Conservation (phyloP, 2,888 invertebrate species). For the Drosophila flavopinicola region DNA sequence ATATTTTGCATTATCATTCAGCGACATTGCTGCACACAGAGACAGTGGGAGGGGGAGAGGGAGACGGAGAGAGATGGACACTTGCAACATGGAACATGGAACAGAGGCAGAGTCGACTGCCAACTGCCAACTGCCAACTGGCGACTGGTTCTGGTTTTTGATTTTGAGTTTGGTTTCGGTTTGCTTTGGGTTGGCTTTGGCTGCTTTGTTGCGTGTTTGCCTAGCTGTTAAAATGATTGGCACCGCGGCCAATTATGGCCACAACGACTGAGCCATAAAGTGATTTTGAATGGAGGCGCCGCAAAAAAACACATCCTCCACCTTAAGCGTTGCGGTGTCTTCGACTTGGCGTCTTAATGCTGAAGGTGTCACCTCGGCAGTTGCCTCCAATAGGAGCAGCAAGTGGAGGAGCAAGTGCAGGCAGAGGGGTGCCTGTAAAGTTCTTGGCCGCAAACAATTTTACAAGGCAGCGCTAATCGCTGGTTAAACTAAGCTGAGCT, state of each 20-base stretch:
- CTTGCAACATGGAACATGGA: slow-evolving; percentile 22
- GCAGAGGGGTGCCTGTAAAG: background rate
- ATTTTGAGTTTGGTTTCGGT: slow-evolving; percentile 2
- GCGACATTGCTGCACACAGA: slow-evolving; percentile 47
- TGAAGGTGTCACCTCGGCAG: slow-evolving; percentile 66
- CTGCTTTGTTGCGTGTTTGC: slow-evolving; percentile 65
- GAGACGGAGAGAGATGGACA: background rate
- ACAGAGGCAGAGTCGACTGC: too few species aligned
- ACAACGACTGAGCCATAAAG: slow-evolving; percentile 65
- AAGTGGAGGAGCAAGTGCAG: background rate
- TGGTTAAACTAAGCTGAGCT: slow-evolving; percentile 43
- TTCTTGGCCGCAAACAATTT: slow-evolving; percentile 36
- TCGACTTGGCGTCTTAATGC: slow-evolving; percentile 15
- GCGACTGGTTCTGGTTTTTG: slow-evolving; percentile 38
- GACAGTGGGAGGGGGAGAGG: too few species aligned
- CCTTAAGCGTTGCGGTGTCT: slow-evolving; percentile 2
- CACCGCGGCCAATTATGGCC: slow-evolving; percentile 74
- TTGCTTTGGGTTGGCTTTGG: slow-evolving; percentile 15
- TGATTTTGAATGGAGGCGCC: slow-evolving; percentile 75
- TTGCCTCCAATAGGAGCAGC: slow-evolving; percentile 42
- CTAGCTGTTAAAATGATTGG: slow-evolving; percentile 78
- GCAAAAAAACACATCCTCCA: slow-evolving; percentile 37
- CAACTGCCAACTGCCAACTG: too few species aligned
- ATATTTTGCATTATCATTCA: slow-evolving; percentile 72
- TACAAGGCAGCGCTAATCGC: slow-evolving; percentile 47